Percentiles rank a stretch among this genome's conserved stretches.
These are phyloP conservation scores for Cataglyphis cursor DNA, from an alignment of 2,888 invertebrate species.

Conservation along the genomic window DNA sequence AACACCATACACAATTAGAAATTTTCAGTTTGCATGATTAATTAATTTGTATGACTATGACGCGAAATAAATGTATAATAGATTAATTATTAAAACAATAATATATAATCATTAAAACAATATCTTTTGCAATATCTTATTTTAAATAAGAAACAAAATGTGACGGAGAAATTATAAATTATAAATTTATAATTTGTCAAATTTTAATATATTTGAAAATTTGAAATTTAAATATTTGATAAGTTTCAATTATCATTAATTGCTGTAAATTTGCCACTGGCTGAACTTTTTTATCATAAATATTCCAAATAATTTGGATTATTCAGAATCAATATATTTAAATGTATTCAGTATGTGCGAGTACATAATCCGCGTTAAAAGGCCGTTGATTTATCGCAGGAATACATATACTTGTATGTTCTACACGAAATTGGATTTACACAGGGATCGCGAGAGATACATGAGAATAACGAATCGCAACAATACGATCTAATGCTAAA, in stretches of 20 bases:
- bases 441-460: constrained; percentile 5
- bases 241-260: not conserved
- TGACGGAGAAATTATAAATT: not conserved
- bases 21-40: not conserved
- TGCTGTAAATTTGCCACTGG: not conserved
- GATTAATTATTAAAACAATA: too few species aligned
- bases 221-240: not conserved
- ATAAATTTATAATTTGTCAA: not conserved
- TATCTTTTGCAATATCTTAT: not conserved
- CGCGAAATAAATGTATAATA: not conserved
- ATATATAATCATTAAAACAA: too few species aligned
- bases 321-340: constrained; percentile 26
- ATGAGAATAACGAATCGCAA: constrained; percentile 32
- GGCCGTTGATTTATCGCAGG: constrained; percentile 38
- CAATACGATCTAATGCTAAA: constrained; percentile 38
- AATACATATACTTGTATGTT: constrained; percentile 18
- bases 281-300: not conserved
- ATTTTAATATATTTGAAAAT: not conserved
- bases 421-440: constrained; percentile 37
- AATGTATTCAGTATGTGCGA: constrained; percentile 21
- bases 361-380: constrained; percentile 40
- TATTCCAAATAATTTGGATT: constrained; percentile 18
- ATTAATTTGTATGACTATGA: not conserved
- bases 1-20: not conserved
- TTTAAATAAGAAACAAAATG: not conserved